Evolutionary conservation across 2,888 invertebrate genomes (phyloP).

Genomic region (Alviniconcha strummeri): DNA sequence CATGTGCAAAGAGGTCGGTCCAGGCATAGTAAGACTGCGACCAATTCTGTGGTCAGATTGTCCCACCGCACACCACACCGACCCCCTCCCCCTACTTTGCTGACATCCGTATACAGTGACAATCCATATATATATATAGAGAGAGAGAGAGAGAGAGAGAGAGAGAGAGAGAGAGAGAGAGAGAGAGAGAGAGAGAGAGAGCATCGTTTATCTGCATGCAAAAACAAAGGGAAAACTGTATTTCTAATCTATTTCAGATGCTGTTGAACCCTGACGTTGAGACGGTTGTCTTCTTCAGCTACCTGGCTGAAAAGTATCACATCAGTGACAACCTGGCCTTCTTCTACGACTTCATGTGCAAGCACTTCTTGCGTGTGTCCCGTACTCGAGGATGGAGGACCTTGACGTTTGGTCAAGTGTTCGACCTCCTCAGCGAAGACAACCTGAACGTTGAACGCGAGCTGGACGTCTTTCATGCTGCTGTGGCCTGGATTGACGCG

Average conservation of each 20-base stretch:
- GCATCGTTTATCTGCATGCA: no score
- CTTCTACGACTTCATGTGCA: constrained; percentile 47
- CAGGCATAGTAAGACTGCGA: no score
- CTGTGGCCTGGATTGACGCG: constrained; percentile 58
- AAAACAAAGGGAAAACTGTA: no score
- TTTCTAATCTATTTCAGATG: constrained; percentile 28
- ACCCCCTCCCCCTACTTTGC: no score
- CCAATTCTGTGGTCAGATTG: no score
- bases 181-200: no score
- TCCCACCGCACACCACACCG: no score
- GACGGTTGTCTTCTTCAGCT: constrained; percentile 47
- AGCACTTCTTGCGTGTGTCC: constrained; percentile 48
- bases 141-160: no score
- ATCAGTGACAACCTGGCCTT: constrained; percentile 45
- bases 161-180: no score
- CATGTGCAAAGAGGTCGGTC: constrained; percentile 41
- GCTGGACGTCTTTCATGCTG: constrained; percentile 58
- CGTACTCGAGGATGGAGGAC: constrained; percentile 48
- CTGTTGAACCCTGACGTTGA: constrained; percentile 46
- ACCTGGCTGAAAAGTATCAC: constrained; percentile 52
- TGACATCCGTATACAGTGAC: no score
- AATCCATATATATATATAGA: no score
- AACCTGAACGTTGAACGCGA: constrained; percentile 48
- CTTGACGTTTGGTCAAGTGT: constrained; percentile 45
- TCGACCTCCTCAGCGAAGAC: constrained; percentile 55